Conservation (phyloP, 2,797 vertebrate species). For the Sarcophilus harrisii region DNA sequence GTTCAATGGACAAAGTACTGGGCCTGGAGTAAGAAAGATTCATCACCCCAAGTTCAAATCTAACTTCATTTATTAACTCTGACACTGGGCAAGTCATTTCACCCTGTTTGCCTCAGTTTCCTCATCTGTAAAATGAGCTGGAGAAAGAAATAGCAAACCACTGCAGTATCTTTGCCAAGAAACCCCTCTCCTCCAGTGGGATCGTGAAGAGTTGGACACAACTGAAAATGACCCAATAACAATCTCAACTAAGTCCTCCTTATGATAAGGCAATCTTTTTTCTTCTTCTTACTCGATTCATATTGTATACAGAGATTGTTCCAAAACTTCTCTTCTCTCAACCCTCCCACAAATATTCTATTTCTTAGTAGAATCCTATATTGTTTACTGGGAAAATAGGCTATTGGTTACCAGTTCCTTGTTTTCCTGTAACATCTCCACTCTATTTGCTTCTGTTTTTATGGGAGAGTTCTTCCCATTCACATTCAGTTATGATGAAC, state of each 20-base stretch:
- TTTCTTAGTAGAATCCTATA: not conserved
- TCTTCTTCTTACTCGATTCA: not conserved
- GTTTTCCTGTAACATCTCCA: not conserved
- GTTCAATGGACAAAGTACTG: not conserved
- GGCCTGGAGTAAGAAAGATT: not conserved
- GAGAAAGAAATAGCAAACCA: not conserved
- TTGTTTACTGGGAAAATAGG: not conserved
- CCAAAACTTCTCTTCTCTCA: not conserved
- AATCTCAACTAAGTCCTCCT: not conserved
- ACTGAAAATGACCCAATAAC: not conserved
- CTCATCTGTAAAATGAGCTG: not conserved
- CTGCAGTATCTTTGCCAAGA: not conserved
- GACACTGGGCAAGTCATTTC: not conserved
- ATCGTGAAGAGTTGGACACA: not conserved
- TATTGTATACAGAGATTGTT: not conserved
- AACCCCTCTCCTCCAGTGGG: not conserved
- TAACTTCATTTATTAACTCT: not conserved
- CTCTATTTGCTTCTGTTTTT: not conserved
- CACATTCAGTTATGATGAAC: too few species aligned
- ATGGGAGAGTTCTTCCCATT: too few species aligned
- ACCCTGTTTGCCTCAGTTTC: not conserved
- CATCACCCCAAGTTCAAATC: not conserved
- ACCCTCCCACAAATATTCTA: not conserved
- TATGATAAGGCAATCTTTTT: not conserved
- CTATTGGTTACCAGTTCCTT: not conserved